These are phyloP conservation scores for Sialia sialis DNA, from an alignment of 2,113 vertebrate genomes.

Conservation along the genomic window DNA sequence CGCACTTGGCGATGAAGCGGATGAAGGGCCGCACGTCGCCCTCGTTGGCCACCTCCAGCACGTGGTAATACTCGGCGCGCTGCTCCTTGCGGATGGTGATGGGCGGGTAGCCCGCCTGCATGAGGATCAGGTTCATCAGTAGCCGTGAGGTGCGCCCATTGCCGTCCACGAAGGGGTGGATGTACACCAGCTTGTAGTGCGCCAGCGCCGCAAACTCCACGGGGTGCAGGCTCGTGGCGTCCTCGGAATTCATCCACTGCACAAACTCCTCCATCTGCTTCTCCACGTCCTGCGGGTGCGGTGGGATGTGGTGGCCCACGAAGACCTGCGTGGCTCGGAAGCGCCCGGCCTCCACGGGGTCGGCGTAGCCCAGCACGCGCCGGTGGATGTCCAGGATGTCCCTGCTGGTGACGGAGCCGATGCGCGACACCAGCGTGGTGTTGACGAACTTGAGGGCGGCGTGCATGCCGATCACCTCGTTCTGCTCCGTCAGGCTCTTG, in stretches of 20 bases:
- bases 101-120: slow-evolving; percentile 93
- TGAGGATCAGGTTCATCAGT: slow-evolving; percentile 94
- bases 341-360: slow-evolving; percentile 89
- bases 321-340: slow-evolving; percentile 90
- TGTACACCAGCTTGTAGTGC: slow-evolving; percentile 96
- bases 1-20: slow-evolving; percentile 93
- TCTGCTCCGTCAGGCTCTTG: slow-evolving; percentile 94
- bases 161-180: slow-evolving; percentile 94
- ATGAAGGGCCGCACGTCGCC: slow-evolving; percentile 95
- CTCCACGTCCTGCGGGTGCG: slow-evolving; percentile 86
- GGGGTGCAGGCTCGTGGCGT: slow-evolving; percentile 87
- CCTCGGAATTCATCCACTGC: slow-evolving; percentile 95
- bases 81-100: slow-evolving; percentile 96
- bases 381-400: slow-evolving; percentile 91
- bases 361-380: slow-evolving; percentile 90
- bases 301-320: slow-evolving; percentile 94
- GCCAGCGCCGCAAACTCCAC: slow-evolving; percentile 92
- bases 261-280: slow-evolving; percentile 90
- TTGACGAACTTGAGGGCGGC: slow-evolving; percentile 93
- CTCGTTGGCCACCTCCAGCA: slow-evolving; percentile 90
- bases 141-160: slow-evolving; percentile 91
- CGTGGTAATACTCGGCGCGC: slow-evolving; percentile 87
- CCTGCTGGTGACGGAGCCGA: slow-evolving; percentile 76
- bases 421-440: slow-evolving; percentile 82
- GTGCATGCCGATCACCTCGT: slow-evolving; percentile 93